Conservation (phyloP, 2,113 vertebrate species). For the Halichoerus grypus region DNA sequence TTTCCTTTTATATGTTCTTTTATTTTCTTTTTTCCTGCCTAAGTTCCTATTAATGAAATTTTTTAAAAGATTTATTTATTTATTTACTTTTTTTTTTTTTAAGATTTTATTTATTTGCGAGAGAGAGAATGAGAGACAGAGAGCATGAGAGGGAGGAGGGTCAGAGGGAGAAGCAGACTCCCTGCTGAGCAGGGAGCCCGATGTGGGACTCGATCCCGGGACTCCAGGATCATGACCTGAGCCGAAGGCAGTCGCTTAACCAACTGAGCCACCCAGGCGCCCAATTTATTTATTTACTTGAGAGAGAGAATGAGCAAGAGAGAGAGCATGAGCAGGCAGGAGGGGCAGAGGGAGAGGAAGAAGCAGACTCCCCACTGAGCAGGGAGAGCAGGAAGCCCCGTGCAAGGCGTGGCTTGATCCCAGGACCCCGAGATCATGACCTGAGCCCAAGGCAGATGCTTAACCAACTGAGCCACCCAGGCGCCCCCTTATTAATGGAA, state of each 20-base stretch:
- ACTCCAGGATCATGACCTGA: no score
- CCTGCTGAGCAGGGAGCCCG: neutral
- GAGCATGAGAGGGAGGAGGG: neutral
- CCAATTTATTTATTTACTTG: neutral
- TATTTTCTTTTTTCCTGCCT: conserved; percentile 3
- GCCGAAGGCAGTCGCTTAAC: no score
- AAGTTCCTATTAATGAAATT: neutral
- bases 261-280: no score
- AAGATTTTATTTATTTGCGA: no score
- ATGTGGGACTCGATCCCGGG: no score
- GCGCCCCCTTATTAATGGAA: neutral
- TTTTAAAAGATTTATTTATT: neutral
- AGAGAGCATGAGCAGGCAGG: neutral
- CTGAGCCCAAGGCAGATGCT: neutral
- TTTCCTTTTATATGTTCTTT: neutral
- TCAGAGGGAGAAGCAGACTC: neutral
- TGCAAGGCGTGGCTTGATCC: neutral
- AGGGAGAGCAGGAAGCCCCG: neutral
- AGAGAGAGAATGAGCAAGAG: neutral
- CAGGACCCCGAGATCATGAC: neutral
- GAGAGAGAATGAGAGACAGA: neutral
- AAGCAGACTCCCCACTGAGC: neutral
- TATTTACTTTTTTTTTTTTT: no score
- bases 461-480: neutral
- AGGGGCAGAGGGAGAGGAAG: neutral